phyloP scores from a whole-genome alignment of 2,113 vertebrate species.

The Anoplopoma fimbria region DNA sequence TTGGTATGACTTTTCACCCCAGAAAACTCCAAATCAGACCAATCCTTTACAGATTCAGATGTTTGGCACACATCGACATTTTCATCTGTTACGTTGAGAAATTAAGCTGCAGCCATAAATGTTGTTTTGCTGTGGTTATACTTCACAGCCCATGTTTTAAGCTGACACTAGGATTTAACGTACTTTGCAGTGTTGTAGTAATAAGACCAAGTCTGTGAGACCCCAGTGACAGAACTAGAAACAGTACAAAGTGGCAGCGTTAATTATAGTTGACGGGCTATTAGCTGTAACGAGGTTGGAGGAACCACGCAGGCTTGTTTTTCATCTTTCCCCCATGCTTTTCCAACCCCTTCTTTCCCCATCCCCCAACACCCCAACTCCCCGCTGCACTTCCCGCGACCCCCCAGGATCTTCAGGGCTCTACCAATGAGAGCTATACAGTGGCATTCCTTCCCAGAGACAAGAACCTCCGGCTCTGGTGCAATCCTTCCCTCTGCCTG shows the following conservation, averaged over 20 bases:
- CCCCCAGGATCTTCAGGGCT: constrained; percentile 74
- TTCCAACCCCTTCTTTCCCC: constrained; percentile 51
- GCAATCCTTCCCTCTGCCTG: constrained; percentile 62
- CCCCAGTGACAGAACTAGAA: constrained; percentile 33
- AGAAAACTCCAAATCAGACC: neutral
- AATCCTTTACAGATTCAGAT: neutral
- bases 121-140: neutral
- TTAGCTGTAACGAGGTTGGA: constrained; percentile 48
- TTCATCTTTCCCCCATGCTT: constrained; percentile 62
- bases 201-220: constrained; percentile 6
- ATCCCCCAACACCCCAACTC: constrained; percentile 57
- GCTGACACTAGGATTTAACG: neutral
- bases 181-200: neutral
- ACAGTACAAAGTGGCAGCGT: constrained; percentile 21
- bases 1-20: neutral
- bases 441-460: constrained; percentile 81
- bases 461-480: constrained; percentile 69
- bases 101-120: neutral
- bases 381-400: constrained; percentile 54
- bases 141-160: neutral
- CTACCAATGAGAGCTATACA: constrained; percentile 79
- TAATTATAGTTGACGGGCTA: constrained; percentile 46
- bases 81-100: neutral
- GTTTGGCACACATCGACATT: neutral
- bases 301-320: constrained; percentile 58